phyloP scores from a whole-genome alignment of 2,113 vertebrate genomes.

The human (Homo sapiens) region GRCh38 chr15:45995001-45995500 shows the following conservation, averaged over 20 bases:
- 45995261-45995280: neutral
- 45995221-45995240: neutral
- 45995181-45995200: neutral
- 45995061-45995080: neutral
- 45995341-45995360: neutral
- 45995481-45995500: too few relatives aligned
- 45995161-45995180: neutral
- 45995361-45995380: neutral
- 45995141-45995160: neutral
- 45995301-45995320: neutral
- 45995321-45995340: neutral
- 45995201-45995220: neutral
- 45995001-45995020: neutral
- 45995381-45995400: too few relatives aligned
- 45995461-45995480: too few relatives aligned
- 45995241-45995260: neutral
- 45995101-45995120: neutral
- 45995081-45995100: neutral
- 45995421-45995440: neutral
- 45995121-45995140: neutral
- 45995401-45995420: neutral
- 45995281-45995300: neutral
- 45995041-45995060: neutral
- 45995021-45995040: neutral
- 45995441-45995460: neutral